These are phyloP conservation scores for Siniperca scherzeri DNA, from an alignment of 2,797 vertebrate genomes.

Conservation along the genomic window DNA sequence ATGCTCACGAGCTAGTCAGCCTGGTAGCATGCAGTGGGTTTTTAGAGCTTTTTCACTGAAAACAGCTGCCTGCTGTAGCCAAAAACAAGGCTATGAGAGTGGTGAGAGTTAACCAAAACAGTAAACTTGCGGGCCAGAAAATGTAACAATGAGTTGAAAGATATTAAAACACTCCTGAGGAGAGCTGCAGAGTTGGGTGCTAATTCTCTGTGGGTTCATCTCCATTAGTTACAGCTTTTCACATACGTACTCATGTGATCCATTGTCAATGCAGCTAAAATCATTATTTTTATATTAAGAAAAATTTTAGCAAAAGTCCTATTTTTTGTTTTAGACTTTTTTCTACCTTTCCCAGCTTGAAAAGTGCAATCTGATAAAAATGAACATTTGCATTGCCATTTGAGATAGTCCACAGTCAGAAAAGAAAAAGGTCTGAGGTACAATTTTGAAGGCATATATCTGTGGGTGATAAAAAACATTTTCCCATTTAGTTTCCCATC, in stretches of 20 bases:
- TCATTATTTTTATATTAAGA: too few species aligned
- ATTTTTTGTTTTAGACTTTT: too few species aligned
- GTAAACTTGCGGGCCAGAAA: neutral
- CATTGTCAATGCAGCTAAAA: too few species aligned
- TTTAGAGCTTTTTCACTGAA: too few species aligned
- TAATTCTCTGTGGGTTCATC: neutral
- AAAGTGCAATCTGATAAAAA: slow-evolving; percentile 47
- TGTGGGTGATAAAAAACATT: slow-evolving; percentile 47
- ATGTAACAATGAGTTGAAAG: neutral
- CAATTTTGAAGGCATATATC: slow-evolving; percentile 44
- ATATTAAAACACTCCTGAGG: too few species aligned
- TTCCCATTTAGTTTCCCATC: slow-evolving; percentile 57
- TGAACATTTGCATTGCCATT: slow-evolving; percentile 48
- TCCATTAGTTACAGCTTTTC: neutral
- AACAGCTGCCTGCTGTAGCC: neutral
- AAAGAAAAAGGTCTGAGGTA: slow-evolving; percentile 38
- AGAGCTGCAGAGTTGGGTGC: too few species aligned
- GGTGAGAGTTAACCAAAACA: neutral
- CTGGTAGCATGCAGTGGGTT: too few species aligned
- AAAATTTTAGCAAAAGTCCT: too few species aligned
- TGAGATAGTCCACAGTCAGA: slow-evolving; percentile 37
- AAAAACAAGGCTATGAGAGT: neutral
- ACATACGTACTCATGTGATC: too few species aligned
- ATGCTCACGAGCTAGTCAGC: neutral
- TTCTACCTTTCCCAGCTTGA: slow-evolving; percentile 17